A percentile compares a stretch with the other conserved stretches of the same genome.
phyloP scores from a whole-genome alignment of 35 echinoderm and acorn worm genomes.

The Holothuria glaberrima region DNA sequence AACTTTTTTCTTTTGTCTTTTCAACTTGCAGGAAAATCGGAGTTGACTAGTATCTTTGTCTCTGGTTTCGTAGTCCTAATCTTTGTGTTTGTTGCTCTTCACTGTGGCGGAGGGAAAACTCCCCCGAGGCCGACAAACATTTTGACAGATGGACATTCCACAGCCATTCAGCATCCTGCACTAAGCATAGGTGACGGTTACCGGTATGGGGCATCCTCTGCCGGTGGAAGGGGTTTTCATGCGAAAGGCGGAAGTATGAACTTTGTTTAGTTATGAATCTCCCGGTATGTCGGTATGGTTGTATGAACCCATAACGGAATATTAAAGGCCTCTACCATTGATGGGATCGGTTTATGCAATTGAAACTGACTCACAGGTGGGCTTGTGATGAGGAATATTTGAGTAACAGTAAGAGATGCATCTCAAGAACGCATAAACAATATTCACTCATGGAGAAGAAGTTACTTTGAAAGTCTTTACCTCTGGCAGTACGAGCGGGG shows the following conservation, averaged over 20 bases:
- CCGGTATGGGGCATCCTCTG: background rate
- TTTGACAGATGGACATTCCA: constrained; percentile 47
- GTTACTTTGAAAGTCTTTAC: no score
- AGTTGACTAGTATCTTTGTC: constrained; percentile 58
- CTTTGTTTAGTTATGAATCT: constrained; percentile 6
- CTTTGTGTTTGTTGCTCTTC: constrained; percentile 55
- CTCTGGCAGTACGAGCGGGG: no score
- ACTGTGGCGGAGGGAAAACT: constrained; percentile 45
- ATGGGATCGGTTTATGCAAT: background rate
- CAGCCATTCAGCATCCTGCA: constrained; percentile 42
- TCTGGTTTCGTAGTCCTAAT: constrained; percentile 54
- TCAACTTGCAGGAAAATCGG: constrained; percentile 37
- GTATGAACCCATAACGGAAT: no score
- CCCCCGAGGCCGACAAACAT: constrained; percentile 29
- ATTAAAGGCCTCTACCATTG: background rate
- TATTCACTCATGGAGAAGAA: no score
- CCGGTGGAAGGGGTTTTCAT: constrained; percentile 12
- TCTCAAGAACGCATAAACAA: background rate
- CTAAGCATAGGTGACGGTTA: constrained; percentile 26
- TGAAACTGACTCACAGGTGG: background rate
- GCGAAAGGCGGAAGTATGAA: constrained; percentile 43
- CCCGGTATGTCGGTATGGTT: background rate
- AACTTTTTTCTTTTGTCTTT: no score
- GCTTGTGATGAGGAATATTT: background rate
- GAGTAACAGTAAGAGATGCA: background rate